Conservation (phyloP, 1,140 invertebrate species). For the Diachasma alloeum region DNA sequence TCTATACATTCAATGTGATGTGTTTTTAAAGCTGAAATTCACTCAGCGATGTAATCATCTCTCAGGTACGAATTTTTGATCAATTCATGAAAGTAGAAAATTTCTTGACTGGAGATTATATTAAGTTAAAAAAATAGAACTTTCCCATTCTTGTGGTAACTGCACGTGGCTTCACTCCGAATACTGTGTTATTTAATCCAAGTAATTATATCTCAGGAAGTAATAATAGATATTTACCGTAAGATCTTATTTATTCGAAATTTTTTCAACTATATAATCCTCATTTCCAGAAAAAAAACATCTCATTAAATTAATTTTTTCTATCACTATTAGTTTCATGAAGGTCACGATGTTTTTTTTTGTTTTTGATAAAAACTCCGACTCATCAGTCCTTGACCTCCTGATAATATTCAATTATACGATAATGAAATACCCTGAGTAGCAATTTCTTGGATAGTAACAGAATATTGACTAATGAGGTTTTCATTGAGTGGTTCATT, state of each 20-base stretch:
- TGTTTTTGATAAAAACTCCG: too few species aligned
- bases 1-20: too few species aligned
- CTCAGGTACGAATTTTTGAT: neutral
- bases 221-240: neutral
- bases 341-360: too few species aligned
- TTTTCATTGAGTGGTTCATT: too few species aligned
- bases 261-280: neutral
- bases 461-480: too few species aligned
- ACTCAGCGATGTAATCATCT: neutral
- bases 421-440: too few species aligned
- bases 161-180: neutral
- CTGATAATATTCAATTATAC: too few species aligned
- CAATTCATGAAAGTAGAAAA: neutral
- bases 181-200: neutral
- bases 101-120: neutral
- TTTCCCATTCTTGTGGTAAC: neutral
- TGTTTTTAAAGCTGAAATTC: neutral
- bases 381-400: too few species aligned
- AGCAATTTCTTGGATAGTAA: too few species aligned
- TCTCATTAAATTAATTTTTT: neutral
- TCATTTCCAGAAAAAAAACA: neutral
- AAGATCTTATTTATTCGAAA: neutral
- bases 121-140: neutral
- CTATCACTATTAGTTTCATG: too few species aligned
- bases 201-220: neutral